Base-by-base conservation (phyloP, 2,797 vertebrate species). In the Philypnodon macrostomus region DNA sequence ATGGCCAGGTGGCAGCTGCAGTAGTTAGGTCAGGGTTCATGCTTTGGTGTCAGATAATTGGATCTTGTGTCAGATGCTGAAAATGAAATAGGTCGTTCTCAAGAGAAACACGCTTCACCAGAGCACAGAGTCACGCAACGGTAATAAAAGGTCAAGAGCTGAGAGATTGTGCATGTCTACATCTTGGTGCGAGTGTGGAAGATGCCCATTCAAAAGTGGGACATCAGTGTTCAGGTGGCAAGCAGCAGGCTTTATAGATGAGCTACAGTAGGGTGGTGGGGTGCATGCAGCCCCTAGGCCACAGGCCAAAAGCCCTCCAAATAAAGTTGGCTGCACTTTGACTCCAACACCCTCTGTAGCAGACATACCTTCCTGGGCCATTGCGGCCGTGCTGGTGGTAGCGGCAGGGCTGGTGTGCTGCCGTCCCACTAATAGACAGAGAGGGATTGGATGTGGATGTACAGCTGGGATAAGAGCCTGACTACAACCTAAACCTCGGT, bases 381-480 rank as follows among this genome's bases (percentile, higher is more conserved):
- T 89, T 78, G 93, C 83, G 85, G 92, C 93, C 68, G 93, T 93
- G 88, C 93, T 94, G 91, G 92, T 92, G 88, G 93, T 92, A 83
- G 93, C 93, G 57, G 92, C 90, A 88, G 94, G 93, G 89, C 91
- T 92, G 87, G 93, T 95, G 83, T 93, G 93, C 91, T 95, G 93
- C 92, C 93, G 93, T 91, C 93, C 93, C 92, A 95, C 93, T 95
- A 93, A 87, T 88, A 89, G 91, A 94, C 89, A 94, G 85, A 94
- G 81, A 90, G 76, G 80, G 91, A 89, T 91, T 91, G 85, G 89
- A 86, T 90, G 82, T 76, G 87, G 88, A 77, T 87, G 83, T 60
- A 63, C 71, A 85, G 78, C 58, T 41, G 64, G 61, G 64, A 55
- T 26, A 27, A 65, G 47, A 68, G 66, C 53, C 63, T 75, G 27